Evolutionary conservation across 2,888 invertebrate genomes (phyloP).

Genomic region (Spilarctia lutea): DNA sequence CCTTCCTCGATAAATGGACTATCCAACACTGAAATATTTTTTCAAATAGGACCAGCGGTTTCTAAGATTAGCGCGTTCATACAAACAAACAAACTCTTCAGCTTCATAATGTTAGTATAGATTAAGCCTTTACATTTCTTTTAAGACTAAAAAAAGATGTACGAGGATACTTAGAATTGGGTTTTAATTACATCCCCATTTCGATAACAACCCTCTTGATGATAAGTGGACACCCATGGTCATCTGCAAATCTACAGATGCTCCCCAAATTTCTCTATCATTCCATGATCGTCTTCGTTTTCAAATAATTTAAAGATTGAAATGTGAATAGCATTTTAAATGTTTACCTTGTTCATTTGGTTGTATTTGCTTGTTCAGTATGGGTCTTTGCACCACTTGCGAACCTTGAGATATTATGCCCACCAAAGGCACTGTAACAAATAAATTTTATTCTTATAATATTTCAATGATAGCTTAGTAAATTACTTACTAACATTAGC

Average conservation of each 20-base stretch:
- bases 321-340: background rate
- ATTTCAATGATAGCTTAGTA: no score
- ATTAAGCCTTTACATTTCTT: background rate
- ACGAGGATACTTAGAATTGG: background rate
- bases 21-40: no score
- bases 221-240: background rate
- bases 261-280: background rate
- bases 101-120: no score
- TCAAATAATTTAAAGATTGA: background rate
- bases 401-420: slow-evolving; percentile 82
- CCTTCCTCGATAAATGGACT: no score
- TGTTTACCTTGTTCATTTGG: slow-evolving; percentile 80
- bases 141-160: background rate
- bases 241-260: background rate
- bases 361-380: slow-evolving; percentile 80
- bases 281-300: background rate
- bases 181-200: background rate
- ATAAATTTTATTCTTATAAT: background rate
- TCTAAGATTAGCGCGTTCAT: no score
- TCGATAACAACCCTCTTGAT: background rate
- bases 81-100: no score
- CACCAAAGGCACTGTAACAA: slow-evolving; percentile 75
- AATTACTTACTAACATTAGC: background rate
- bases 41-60: no score
- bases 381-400: slow-evolving; percentile 81